Conservation (phyloP, 2,888 invertebrate species). For the Mamestra brassicae region DNA sequence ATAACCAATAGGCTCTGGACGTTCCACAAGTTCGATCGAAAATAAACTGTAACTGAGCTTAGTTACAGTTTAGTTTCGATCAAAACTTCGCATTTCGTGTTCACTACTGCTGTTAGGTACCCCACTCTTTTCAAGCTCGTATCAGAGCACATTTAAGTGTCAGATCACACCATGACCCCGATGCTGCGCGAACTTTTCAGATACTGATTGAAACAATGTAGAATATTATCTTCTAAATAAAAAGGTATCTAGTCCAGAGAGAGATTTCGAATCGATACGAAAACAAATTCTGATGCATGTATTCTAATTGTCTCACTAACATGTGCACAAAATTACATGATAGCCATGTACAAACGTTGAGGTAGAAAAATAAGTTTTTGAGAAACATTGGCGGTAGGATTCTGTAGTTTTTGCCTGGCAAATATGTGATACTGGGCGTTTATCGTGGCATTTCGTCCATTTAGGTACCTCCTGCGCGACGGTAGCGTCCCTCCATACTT, state of each 20-base stretch:
- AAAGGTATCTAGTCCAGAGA: no score
- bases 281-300: no score
- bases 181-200: no score
- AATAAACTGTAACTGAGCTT: no score
- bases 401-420: background rate
- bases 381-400: background rate
- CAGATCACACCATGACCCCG: background rate
- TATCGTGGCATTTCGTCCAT: background rate
- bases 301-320: no score
- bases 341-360: background rate
- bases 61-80: no score
- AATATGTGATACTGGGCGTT: background rate
- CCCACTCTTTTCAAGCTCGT: background rate
- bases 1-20: no score
- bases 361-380: background rate
- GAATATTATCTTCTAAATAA: no score
- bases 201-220: no score
- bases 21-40: no score
- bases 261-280: no score
- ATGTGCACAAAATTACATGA: no score
- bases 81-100: background rate
- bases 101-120: background rate
- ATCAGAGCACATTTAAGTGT: background rate
- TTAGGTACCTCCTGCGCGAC: conserved; percentile 77
- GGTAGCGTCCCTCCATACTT: conserved; percentile 86